Evolutionary conservation across 2,888 invertebrate species (phyloP), one percentile per base, ranked within the genome.

Genomic region (Oligia fasciuncula): DNA sequence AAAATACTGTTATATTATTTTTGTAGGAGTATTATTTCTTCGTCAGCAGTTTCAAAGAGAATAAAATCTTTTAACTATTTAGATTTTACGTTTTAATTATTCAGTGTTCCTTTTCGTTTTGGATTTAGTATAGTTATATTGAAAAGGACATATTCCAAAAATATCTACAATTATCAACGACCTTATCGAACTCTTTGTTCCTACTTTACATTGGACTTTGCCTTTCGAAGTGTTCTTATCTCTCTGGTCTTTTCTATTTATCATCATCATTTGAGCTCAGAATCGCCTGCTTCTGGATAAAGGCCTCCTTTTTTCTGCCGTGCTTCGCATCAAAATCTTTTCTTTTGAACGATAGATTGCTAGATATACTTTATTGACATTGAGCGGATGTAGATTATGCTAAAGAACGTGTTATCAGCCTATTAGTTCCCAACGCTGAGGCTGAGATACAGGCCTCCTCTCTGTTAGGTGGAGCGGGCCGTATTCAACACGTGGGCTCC

Each of bases 1-100:
- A 63, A 81, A 77, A 83, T 76, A 75, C 66, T 54, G 62, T 76
- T 78, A 76, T 65, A 62, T 82, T 80, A 69, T 75, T 71, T 85
- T 84, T 57, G 65, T 72, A 60, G 35, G 51, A 40, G 43, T 29
- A 68, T 40, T 65, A 49, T 72, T 69, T 76, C 46, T 54, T 19
- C 51, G 11, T 51, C 73, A 77, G 51, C 65, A 75, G 54, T 51
- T 60, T 65, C 14, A 35, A 23, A 40, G 17, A 35, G 4, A 70
- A 46, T 54, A 19, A 46, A 63, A 54, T 80, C 3, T 54, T 70
- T n/a, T 65, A n/a, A 40, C 17, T 43, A 71, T 74, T 54, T 46
- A 35, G 43, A 11, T 23, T 13, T 66, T 3, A 60, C 2, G 66
- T 60, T 73, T 60, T 14, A 6, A 29, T 4, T 43, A 29, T 29